These are phyloP conservation scores for Grantiella picta DNA, from an alignment of 2,113 vertebrate genomes.

Conservation along the genomic window DNA sequence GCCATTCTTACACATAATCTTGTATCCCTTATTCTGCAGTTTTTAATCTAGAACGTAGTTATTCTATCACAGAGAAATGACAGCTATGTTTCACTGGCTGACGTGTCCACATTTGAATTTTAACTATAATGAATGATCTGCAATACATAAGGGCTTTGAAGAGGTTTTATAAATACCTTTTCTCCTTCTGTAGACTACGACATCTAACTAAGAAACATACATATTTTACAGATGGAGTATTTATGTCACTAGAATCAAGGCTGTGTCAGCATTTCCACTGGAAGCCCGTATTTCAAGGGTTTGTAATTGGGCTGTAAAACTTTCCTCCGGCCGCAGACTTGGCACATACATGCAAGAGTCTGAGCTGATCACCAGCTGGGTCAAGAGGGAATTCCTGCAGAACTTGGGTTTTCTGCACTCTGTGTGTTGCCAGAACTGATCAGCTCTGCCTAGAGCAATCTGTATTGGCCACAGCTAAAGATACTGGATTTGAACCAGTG, in stretches of 20 bases:
- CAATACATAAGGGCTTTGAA: conserved; percentile 40
- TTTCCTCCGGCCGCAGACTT: conserved; percentile 61
- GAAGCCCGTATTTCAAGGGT: conserved; percentile 57
- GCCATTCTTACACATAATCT: background rate
- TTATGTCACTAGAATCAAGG: conserved; percentile 46
- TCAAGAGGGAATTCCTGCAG: conserved; percentile 37
- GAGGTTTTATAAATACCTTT: conserved; percentile 47
- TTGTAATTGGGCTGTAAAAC: conserved; percentile 66
- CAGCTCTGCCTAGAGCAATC: background rate
- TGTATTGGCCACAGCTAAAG: background rate
- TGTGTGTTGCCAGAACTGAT: background rate
- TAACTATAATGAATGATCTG: conserved; percentile 61
- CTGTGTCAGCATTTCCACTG: conserved; percentile 68
- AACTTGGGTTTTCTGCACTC: background rate
- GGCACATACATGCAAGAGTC: conserved; percentile 1
- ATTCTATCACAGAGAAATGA: conserved; percentile 28
- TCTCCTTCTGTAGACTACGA: background rate
- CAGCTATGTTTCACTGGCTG: background rate
- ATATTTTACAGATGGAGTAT: conserved; percentile 64
- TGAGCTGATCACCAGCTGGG: conserved; percentile 34
- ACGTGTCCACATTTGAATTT: conserved; percentile 32
- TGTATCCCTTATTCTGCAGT: background rate
- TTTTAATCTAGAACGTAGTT: conserved; percentile 15
- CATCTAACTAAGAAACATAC: conserved; percentile 55
- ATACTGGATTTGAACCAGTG: background rate